Base-by-base conservation (phyloP, 2,888 invertebrate species). In the Cenopis cana region DNA sequence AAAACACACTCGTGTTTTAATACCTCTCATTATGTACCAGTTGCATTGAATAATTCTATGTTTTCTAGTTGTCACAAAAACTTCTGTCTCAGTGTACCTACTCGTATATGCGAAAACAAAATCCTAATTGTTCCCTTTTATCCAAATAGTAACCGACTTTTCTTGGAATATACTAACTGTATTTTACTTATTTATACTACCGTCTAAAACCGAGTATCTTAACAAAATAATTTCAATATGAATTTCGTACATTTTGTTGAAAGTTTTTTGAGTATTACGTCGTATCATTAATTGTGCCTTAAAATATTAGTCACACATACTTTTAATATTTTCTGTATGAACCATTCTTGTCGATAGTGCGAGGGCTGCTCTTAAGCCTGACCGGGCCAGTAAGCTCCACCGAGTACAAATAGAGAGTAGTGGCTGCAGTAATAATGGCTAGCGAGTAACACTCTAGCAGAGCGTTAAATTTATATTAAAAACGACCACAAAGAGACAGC, bases 381-480 rank as follows among this genome's bases (percentile, higher is more conserved):
- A 82, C 84, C 83, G 78, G 73, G 75, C 79, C 77, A 82, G 79
- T 85, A 84, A 85, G 88, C 89, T 82, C 84, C 82, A 82, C 82
- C 80, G 81, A 85, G 81, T 86, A 87, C 88, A 89, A 90, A 90
- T 89, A 89, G 88, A 89, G 85, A 88, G 85, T 86, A 82, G 87
- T 82, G 81, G 85, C 83, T 82, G 80, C 84, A 83, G 87, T 86
- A 88, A 89, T 89, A 89, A 89, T 87, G 81, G 84, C 78, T 74
- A 75, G 73, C 75, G 79, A 81, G 79, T 81, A 81, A 82, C 81
- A 61, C 77, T 79, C 82, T 78, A 76, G 78, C 80, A 72, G 79
- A 82, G 79, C 87, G 87, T 86, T 87, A 86, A 89, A 88, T 88
- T 89, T 88, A 84, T 88, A 89, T 90, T 89, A 89, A 88, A 89